These are phyloP conservation scores for Drosophila limbata DNA, from an alignment of 2,888 invertebrate genomes.

Conservation along the genomic window DNA sequence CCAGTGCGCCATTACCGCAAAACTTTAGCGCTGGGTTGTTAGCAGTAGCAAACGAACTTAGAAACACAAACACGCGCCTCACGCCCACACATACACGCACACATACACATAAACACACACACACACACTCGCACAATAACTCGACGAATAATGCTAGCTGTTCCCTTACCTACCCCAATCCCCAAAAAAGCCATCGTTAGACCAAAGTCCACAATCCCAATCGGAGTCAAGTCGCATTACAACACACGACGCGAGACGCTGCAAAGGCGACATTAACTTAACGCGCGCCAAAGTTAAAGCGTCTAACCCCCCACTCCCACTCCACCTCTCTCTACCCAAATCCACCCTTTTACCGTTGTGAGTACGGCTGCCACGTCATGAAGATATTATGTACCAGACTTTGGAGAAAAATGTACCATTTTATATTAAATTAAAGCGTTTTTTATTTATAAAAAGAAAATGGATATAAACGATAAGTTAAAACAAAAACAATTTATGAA, in stretches of 20 bases:
- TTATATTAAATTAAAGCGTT: not conserved
- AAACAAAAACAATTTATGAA: not conserved
- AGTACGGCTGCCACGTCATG: not conserved
- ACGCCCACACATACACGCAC: slow-evolving; percentile 19
- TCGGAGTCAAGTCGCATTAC: slow-evolving; percentile 47
- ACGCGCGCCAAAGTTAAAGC: slow-evolving; percentile 28
- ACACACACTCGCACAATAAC: slow-evolving; percentile 18
- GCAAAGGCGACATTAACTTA: slow-evolving; percentile 44
- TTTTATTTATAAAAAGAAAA: no score
- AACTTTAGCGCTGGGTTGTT: slow-evolving; percentile 78
- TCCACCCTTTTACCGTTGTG: not conserved
- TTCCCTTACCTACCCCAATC: slow-evolving; percentile 39
- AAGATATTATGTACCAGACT: not conserved
- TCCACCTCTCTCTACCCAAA: not conserved
- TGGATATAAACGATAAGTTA: no score
- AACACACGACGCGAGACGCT: slow-evolving; percentile 38
- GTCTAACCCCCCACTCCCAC: not conserved
- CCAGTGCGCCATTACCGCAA: slow-evolving; percentile 79
- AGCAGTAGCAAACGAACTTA: slow-evolving; percentile 70
- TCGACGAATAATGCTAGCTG: slow-evolving; percentile 34
- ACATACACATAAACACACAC: slow-evolving; percentile 22
- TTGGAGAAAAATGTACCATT: not conserved
- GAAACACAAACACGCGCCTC: slow-evolving; percentile 75
- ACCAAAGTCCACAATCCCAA: slow-evolving; percentile 42
- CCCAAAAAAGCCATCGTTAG: slow-evolving; percentile 39